Evolutionary conservation across 2,888 invertebrate species (phyloP), one percentile per base, ranked within the genome.

Genomic region (Galerucella nymphaeae): DNA sequence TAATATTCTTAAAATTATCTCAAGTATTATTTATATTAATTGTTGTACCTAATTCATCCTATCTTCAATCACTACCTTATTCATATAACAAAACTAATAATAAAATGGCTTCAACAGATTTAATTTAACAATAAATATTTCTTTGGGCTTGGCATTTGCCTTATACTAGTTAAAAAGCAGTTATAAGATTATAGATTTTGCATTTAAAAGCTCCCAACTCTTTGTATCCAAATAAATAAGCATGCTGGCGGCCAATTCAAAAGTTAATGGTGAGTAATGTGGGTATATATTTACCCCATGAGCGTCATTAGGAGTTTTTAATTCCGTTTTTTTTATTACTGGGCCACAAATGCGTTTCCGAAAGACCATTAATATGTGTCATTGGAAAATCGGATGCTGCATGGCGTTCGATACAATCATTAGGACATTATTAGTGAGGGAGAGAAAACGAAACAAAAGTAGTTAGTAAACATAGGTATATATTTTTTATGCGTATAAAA

Each of bases 251-350:
- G 80, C 80, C 80, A 80, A 77, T 80, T 80, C 80, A 80, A 74
- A 77, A 82, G 81, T 82, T 82, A 82, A 82, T 82, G 81, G 82
- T 82, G 81, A 82, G 79, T 82, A 82, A 82, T 80, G 79, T 72
- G 75, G 76, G 77, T 76, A 68, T 70, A 78, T 79, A 50, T 50
- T 78, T 78, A 79, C 83, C 83, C 82, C 82, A 76, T 77, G 82
- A 80, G 83, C 76, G 75, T 79, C 81, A 83, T 85, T 84, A 85
- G 82, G 84, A 84, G 82, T 85, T 85, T 85, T 85, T 85, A 84
- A 85, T 85, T 84, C 82, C 83, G 81, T 77, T 38, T 82, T 80
- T 81, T 84, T 84, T 84, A 84, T 84, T 84, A 81, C 78, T 79
- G 81, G 73, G 66, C 71, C 70, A 66, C 74, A 76, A 73, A 73